A percentile compares a stretch with the other conserved stretches of the same genome.
Conservation (phyloP, 2,113 vertebrate genomes). For the Pelvicachromis taeniatus region DNA sequence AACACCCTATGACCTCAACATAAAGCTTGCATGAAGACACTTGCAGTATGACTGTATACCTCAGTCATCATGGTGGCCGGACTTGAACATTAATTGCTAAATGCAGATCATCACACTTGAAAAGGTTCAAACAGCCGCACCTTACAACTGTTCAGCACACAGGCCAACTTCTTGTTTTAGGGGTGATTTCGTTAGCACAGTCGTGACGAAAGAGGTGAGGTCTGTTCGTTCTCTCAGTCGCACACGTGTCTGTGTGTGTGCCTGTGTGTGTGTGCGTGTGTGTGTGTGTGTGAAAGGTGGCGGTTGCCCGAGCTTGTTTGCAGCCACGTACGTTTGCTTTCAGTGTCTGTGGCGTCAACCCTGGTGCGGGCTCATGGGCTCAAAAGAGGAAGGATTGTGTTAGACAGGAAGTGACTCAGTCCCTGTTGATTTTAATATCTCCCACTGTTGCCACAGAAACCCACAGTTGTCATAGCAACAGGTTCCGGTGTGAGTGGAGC, state of each 20-base stretch:
- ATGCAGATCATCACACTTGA: neutral
- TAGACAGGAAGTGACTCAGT: constrained; percentile 77
- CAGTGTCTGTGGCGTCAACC: neutral
- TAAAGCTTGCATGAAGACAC: neutral
- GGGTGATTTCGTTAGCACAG: neutral
- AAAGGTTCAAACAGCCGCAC: neutral
- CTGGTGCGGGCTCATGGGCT: neutral
- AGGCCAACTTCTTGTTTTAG: neutral
- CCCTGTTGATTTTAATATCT: constrained; percentile 66
- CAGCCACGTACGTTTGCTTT: neutral
- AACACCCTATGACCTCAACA: neutral
- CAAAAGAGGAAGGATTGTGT: constrained; percentile 52
- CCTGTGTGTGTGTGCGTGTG: neutral
- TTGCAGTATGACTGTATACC: rapidly evolving
- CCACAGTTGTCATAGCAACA: constrained; percentile 61
- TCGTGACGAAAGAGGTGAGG: neutral
- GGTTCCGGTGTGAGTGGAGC: constrained; percentile 60
- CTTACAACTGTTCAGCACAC: neutral
- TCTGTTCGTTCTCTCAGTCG: neutral
- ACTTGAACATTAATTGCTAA: neutral
- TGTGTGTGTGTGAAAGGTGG: neutral
- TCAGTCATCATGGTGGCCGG: neutral
- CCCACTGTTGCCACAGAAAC: constrained; percentile 67
- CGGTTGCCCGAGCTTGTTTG: neutral
- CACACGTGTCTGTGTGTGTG: neutral